phyloP scores from a whole-genome alignment of 2,888 invertebrate species.

The Mechanitis messenoides region DNA sequence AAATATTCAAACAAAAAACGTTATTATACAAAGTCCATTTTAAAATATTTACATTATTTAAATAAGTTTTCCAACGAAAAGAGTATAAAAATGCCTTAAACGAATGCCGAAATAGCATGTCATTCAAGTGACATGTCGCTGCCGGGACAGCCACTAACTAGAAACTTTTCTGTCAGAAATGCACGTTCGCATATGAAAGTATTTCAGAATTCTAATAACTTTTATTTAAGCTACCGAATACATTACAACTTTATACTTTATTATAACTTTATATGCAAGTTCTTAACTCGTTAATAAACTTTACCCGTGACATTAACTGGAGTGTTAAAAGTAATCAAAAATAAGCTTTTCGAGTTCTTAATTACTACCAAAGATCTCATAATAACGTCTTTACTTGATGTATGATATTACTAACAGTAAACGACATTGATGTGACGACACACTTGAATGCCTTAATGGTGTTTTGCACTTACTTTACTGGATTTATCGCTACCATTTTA shows the following conservation, averaged over 20 bases:
- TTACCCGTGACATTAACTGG: neutral
- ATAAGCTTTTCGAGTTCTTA: neutral
- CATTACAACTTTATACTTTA: neutral
- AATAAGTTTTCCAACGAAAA: neutral
- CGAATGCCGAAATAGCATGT: neutral
- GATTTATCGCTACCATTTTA: slow-evolving; percentile 1
- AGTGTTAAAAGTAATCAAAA: neutral
- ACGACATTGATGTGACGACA: neutral
- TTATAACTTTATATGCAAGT: neutral
- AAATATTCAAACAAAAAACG: too few relatives aligned
- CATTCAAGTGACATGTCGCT: slow-evolving; percentile 1
- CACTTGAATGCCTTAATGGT: slow-evolving; percentile 6
- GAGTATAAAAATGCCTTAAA: neutral
- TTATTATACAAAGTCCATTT: too few relatives aligned
- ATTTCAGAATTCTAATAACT: slow-evolving; percentile 3
- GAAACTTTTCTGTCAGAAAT: neutral
- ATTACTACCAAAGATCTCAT: neutral
- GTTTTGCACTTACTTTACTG: slow-evolving; percentile 6
- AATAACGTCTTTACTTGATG: too few relatives aligned
- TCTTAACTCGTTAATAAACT: neutral
- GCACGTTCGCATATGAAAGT: neutral
- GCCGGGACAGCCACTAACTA: neutral
- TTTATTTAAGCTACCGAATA: slow-evolving; percentile 4
- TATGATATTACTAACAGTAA: neutral
- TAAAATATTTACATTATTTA: too few relatives aligned